These are phyloP conservation scores for Callaeas wilsoni DNA, from an alignment of 2,113 vertebrate species.

Conservation along the genomic window DNA sequence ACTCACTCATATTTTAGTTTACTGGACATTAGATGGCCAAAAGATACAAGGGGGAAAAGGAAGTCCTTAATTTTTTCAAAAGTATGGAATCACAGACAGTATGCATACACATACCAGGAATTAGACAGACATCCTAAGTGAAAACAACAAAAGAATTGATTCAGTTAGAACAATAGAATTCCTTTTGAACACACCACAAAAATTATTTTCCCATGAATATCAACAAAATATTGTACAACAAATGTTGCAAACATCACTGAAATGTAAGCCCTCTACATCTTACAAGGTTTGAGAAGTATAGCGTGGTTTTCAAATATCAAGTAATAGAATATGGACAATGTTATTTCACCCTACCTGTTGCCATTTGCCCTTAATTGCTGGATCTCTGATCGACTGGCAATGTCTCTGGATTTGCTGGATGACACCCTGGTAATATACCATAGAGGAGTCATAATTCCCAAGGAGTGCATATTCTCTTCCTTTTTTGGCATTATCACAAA, in stretches of 20 bases:
- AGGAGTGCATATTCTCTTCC: slow-evolving; percentile 94
- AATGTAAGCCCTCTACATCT: background rate
- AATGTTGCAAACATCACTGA: background rate
- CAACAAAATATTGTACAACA: background rate
- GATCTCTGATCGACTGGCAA: slow-evolving; percentile 86
- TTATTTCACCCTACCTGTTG: slow-evolving; percentile 80
- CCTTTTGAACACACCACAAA: background rate
- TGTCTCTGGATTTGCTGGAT: slow-evolving; percentile 95
- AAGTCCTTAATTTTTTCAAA: background rate
- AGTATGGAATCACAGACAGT: background rate
- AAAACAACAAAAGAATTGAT: background rate
- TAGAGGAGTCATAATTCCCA: slow-evolving; percentile 95
- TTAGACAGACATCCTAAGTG: background rate
- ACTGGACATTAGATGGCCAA: background rate
- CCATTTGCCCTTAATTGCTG: slow-evolving; percentile 88
- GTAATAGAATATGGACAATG: background rate
- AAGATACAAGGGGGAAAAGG: background rate
- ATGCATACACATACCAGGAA: background rate
- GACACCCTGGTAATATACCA: slow-evolving; percentile 97
- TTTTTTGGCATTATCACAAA: slow-evolving; percentile 96
- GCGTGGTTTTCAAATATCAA: background rate
- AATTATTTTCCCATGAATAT: background rate
- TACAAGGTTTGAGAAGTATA: background rate
- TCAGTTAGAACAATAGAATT: background rate
- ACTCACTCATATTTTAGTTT: background rate